Evolutionary conservation across 2,888 invertebrate species (phyloP).

Genomic region (Heliconius sara): DNA sequence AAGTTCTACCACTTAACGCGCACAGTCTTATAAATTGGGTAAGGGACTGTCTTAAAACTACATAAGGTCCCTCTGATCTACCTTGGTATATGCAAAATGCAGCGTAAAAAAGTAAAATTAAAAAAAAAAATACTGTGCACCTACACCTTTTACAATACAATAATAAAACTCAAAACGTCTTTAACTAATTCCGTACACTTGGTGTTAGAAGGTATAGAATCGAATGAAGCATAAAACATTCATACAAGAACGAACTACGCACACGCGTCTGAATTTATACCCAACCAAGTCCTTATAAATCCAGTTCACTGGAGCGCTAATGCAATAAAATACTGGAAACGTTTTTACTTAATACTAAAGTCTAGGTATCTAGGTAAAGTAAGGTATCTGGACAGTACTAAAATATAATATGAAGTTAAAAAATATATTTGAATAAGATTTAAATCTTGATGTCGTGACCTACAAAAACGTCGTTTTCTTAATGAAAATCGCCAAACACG

Average conservation of each 20-base stretch:
- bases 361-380: no score
- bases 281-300: conserved; percentile 58
- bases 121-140: neutral
- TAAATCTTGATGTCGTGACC: neutral
- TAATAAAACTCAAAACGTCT: neutral
- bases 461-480: neutral
- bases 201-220: conserved; percentile 30
- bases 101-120: neutral
- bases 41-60: neutral
- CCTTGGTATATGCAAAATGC: neutral
- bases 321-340: conserved; percentile 29
- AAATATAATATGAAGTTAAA: neutral
- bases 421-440: neutral
- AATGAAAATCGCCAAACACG: neutral
- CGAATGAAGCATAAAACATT: conserved; percentile 46
- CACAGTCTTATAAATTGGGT: no score
- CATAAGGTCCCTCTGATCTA: neutral
- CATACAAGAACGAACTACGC: conserved; percentile 45
- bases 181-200: conserved; percentile 4
- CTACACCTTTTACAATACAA: no score
- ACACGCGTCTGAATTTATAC: conserved; percentile 58
- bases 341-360: neutral
- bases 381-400: neutral
- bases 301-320: conserved; percentile 46
- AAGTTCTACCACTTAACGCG: no score